Evolutionary conservation across 2,113 vertebrate genomes (phyloP).

Genomic region (Trichomycterus rosablanca): DNA sequence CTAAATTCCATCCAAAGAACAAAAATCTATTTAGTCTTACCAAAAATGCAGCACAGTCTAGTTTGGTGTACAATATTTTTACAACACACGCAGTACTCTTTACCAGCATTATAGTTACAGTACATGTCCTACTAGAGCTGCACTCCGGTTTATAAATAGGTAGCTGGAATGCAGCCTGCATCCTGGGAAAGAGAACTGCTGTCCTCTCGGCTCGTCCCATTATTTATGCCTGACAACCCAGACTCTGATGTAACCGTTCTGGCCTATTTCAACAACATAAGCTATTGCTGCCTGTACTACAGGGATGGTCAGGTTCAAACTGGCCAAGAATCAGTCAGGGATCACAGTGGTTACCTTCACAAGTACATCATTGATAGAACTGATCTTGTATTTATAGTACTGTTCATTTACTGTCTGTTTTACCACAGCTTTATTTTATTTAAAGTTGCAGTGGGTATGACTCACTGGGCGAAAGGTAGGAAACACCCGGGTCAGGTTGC

Average conservation of each 20-base stretch:
- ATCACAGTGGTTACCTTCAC: constrained; percentile 55
- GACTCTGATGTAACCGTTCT: constrained; percentile 72
- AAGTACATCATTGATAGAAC: no score
- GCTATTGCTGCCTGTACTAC: constrained; percentile 60
- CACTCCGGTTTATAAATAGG: constrained; percentile 70
- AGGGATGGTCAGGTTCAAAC: constrained; percentile 60
- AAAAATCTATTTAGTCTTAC: no score
- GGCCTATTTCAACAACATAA: constrained; percentile 75
- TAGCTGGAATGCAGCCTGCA: constrained; percentile 62
- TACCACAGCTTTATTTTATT: no score
- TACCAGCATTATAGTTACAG: constrained; percentile 39
- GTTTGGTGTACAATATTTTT: no score
- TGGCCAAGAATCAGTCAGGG: constrained; percentile 62
- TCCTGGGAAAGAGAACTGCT: constrained; percentile 67
- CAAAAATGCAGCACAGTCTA: no score
- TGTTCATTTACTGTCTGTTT: no score
- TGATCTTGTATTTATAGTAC: no score
- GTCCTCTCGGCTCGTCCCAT: constrained; percentile 68
- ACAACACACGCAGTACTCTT: constrained; percentile 43
- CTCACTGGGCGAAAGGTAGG: no score
- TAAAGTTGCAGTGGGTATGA: no score
- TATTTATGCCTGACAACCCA: constrained; percentile 74
- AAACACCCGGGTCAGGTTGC: no score
- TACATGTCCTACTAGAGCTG: constrained; percentile 47
- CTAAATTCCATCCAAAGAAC: no score